Conservation (phyloP, 2,888 invertebrate genomes). For the Amitus sp. region DNA sequence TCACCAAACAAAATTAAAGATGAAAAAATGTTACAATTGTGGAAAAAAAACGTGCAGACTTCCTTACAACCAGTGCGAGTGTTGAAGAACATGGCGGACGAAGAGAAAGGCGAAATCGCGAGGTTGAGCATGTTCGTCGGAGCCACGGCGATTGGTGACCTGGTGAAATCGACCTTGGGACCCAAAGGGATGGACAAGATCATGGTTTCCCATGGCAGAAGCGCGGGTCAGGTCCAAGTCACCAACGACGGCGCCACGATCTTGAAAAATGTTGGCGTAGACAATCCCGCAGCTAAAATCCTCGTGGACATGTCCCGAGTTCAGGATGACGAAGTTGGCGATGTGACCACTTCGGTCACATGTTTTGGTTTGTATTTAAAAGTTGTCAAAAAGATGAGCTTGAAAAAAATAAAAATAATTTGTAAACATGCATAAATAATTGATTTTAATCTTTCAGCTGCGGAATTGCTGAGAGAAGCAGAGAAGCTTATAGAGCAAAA, state of each 20-base stretch:
- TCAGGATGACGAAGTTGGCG: constrained; percentile 99
- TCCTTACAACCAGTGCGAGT: constrained; percentile 94
- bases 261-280: constrained; percentile 93
- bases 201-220: constrained; percentile 82
- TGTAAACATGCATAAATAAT: neutral
- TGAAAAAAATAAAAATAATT: constrained; percentile 1
- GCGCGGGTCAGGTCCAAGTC: constrained; percentile 88
- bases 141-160: constrained; percentile 97
- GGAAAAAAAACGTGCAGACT: constrained; percentile 2
- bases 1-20: neutral
- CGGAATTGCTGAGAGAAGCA: constrained; percentile 94
- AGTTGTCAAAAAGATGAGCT: too few relatives aligned
- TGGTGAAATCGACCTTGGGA: constrained; percentile 97
- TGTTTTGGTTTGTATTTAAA: constrained; percentile 73
- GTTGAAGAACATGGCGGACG: constrained; percentile 95
- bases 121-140: constrained; percentile 98
- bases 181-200: constrained; percentile 99
- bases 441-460: constrained; percentile 70
- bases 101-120: constrained; percentile 97
- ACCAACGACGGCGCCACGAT: constrained; percentile 99
- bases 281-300: constrained; percentile 99
- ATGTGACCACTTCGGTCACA: constrained; percentile 99
- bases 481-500: constrained; percentile 93
- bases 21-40: neutral
- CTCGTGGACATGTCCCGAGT: constrained; percentile 98